These are phyloP conservation scores for Microctonus brassicae DNA, from an alignment of 2,888 invertebrate genomes.

Conservation along the genomic window DNA sequence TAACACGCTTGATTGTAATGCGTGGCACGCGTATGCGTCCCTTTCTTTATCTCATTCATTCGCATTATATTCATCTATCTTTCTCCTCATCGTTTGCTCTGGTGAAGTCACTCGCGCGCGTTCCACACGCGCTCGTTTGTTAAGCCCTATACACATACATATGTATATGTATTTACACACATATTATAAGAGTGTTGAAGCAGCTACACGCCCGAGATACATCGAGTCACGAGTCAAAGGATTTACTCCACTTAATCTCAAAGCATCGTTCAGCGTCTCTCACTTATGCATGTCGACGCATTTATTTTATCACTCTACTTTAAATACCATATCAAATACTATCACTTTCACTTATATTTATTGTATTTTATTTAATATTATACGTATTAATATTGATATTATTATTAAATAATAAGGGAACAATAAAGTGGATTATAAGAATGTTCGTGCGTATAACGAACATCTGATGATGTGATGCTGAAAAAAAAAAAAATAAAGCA, in stretches of 20 bases:
- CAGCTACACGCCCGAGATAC: constrained; percentile 39
- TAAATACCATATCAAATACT: constrained; percentile 14
- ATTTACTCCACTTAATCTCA: constrained; percentile 57
- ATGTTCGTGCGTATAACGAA: constrained; percentile 12
- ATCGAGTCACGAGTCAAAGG: constrained; percentile 50
- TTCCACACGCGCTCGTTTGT: constrained; percentile 44
- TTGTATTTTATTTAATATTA: neutral
- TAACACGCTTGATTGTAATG: constrained; percentile 62
- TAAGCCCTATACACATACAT: constrained; percentile 31
- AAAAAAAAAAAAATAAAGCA: neutral
- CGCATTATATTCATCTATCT: constrained; percentile 11
- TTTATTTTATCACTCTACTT: constrained; percentile 1
- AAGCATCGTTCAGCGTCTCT: constrained; percentile 28
- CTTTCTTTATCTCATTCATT: constrained; percentile 11
- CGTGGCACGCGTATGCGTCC: constrained; percentile 56
- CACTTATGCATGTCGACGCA: constrained; percentile 13
- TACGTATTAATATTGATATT: too few species aligned
- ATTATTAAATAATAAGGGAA: neutral
- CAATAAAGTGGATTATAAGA: neutral
- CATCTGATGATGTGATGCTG: constrained; percentile 26
- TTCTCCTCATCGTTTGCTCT: constrained; percentile 4
- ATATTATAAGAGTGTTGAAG: constrained; percentile 23
- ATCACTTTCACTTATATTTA: neutral
- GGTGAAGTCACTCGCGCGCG: constrained; percentile 29
- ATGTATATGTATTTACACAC: neutral